Evolutionary conservation across 53 echinoderm and acorn worm genomes (phyloP).

Genomic region (Holothuria scabra): DNA sequence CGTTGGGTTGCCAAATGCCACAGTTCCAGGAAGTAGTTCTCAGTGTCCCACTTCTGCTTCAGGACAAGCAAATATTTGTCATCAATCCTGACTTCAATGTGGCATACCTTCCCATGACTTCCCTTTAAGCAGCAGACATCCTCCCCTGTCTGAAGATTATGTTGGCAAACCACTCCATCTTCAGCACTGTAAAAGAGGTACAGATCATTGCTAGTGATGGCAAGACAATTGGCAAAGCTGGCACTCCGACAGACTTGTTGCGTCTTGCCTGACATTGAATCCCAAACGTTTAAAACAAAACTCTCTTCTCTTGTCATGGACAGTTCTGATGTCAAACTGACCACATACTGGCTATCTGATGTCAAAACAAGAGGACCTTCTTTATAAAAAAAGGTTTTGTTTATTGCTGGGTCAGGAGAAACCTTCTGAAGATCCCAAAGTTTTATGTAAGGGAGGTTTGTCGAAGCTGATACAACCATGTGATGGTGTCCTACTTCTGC

Average conservation of each 20-base stretch:
- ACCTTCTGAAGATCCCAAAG: conserved; percentile 78
- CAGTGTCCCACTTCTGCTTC: not conserved
- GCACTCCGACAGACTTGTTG: conserved; percentile 9
- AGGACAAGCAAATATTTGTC: conserved; percentile 36
- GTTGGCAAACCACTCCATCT: conserved; percentile 34
- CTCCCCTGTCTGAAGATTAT: conserved; percentile 1
- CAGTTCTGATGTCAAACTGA: conserved; percentile 29
- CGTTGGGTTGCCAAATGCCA: conserved; percentile 27
- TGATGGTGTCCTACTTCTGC: conserved; percentile 48
- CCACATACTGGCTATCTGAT: conserved; percentile 31
- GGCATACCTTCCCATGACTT: conserved; percentile 17
- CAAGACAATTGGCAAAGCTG: conserved; percentile 9
- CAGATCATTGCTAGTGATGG: conserved; percentile 17
- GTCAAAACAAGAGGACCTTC: conserved; percentile 37
- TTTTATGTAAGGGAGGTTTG: conserved; percentile 87
- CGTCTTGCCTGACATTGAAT: conserved; percentile 13
- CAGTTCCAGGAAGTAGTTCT: conserved; percentile 18
- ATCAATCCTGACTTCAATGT: conserved; percentile 28
- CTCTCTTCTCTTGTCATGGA: conserved; percentile 22
- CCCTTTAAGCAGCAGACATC: conserved; percentile 25
- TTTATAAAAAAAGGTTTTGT: conserved; percentile 42
- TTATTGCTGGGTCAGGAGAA: not conserved
- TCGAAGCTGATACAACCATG: conserved; percentile 84
- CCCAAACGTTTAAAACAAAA: conserved; percentile 34
- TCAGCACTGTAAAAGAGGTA: conserved; percentile 34